Evolutionary conservation across 2,888 invertebrate species (phyloP).

Genomic region (Thalpophila matura): DNA sequence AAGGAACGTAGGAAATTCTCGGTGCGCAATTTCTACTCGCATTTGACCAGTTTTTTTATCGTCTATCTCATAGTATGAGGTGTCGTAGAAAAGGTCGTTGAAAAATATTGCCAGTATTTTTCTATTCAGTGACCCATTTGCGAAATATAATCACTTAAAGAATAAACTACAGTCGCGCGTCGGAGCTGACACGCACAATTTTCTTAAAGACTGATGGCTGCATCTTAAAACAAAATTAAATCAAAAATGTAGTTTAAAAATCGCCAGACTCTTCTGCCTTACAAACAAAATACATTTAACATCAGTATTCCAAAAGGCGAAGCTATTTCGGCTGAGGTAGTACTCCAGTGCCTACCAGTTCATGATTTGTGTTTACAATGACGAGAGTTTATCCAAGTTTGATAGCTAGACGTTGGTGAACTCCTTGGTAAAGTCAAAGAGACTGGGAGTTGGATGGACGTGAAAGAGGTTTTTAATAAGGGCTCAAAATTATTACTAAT

Average conservation of each 20-base stretch:
- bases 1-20: no score
- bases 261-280: conserved; percentile 35
- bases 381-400: conserved; percentile 38
- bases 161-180: no score
- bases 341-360: conserved; percentile 57
- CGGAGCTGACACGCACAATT: no score
- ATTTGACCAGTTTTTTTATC: no score
- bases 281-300: conserved; percentile 45
- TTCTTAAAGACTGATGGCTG: no score
- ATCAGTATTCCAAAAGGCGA: conserved; percentile 72
- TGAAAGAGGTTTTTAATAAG: background rate
- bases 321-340: conserved; percentile 69
- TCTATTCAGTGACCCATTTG: no score
- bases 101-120: no score
- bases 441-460: background rate
- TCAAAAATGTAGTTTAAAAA: background rate
- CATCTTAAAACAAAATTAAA: no score
- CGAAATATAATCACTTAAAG: no score
- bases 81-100: no score
- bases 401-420: conserved; percentile 22
- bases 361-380: conserved; percentile 70
- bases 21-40: no score
- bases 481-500: background rate
- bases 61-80: no score
- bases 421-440: background rate